Base-by-base conservation (phyloP, 2,888 invertebrate species). In the Flexamia atlantica region DNA sequence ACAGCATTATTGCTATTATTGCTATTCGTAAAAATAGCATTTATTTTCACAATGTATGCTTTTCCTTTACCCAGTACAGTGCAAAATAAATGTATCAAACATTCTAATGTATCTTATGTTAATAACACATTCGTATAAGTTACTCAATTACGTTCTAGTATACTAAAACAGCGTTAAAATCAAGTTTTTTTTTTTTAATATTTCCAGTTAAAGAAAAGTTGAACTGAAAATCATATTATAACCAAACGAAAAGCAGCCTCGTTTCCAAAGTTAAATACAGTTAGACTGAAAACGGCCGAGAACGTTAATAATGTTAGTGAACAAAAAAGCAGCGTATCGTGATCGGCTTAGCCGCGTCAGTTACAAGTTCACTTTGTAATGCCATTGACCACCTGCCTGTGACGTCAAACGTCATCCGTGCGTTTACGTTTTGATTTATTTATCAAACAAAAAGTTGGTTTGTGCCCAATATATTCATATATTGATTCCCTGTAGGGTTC, bases 361-460 rank as follows among this genome's bases (percentile, higher is more conserved):
- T 76, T 76, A 76, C 76, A 76, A 76, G 40, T 76, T 42, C 46
- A 28, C 76, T 76, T 46, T 46, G 76, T 76, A 28, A 76, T 76
- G 46, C 50, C 50, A 50, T 76, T 50, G 76, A 76, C 72, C 32
- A 12, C n/a, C 53, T 20, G 53, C 20, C 53, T 53, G 5, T 25
- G 64, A 28, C 14, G 57, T 57, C 57, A 53, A 53, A 53, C 53
- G 14, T 64, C 28, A 57, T 57, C 23, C 57, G 1, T 64, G 64
- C 14, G 53, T 30, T 57, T 57, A 10, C 30, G 5, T 28, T 64
- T 64, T 64, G 57, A 57, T 57, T 57, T 57, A 30, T 30, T 64
- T 14, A 4, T 10, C 57, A 57, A 57, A 30, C 64, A 64, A 14
- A 64, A 64, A 25, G 12, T 28, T 17, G 28, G 64, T 14, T 64